A percentile compares a stretch with the other conserved stretches of the same genome.
Conservation (phyloP, 2,888 invertebrate genomes). For the Tipula vernalis region DNA sequence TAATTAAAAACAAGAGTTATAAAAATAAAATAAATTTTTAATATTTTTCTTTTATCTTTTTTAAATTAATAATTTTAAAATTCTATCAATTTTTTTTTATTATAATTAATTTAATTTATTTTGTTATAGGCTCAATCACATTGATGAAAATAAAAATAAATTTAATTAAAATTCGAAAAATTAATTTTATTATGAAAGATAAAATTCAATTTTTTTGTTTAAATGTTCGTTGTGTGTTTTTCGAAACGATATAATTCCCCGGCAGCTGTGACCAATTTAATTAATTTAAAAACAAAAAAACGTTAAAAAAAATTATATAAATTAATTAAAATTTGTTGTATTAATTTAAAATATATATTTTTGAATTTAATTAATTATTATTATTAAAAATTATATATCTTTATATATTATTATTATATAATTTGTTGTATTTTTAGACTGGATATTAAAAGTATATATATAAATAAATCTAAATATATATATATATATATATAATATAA, state of each 20-base stretch:
- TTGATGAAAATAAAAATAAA: constrained; percentile 9
- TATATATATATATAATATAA: not conserved
- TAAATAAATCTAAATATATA: not conserved
- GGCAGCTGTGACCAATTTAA: constrained; percentile 7
- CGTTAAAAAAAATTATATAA: not conserved
- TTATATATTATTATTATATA: not conserved
- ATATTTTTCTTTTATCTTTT: not conserved
- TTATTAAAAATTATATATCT: not conserved
- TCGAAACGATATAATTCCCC: constrained; percentile 9
- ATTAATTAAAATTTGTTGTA: not conserved
- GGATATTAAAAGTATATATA: not conserved
- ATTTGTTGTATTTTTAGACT: constrained; percentile 4
- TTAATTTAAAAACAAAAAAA: not conserved
- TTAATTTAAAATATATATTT: not conserved
- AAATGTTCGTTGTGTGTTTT: not conserved
- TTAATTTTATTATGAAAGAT: constrained; percentile 5
- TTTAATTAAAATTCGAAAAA: not conserved
- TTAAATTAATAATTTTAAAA: not conserved
- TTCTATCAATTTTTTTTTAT: constrained; percentile 1
- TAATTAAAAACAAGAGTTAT: not conserved
- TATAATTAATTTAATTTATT: constrained; percentile 7
- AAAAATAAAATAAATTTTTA: constrained; percentile 5
- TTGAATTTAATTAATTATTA: not conserved
- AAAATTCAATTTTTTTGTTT: constrained; percentile 5
- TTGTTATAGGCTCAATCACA: constrained; percentile 11